Conservation (phyloP, 35 echinoderm and acorn worm genomes). For the Diadema setosum region DNA sequence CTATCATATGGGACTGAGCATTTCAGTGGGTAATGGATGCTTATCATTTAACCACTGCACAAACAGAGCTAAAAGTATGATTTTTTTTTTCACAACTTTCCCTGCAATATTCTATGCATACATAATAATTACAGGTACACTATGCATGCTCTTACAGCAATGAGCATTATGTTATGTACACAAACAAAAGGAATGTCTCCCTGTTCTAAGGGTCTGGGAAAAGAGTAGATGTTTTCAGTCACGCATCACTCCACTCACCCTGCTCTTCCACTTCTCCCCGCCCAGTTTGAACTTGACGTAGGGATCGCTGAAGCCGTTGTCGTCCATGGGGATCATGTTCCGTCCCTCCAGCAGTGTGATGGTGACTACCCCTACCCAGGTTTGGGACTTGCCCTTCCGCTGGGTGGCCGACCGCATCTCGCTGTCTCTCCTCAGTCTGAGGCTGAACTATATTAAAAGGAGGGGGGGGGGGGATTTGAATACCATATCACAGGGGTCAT, state of each 20-base stretch:
- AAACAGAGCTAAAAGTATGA: no score
- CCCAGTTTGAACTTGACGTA: constrained; percentile 94
- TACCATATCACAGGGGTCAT: no score
- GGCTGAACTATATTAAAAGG: not conserved
- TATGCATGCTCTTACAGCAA: no score
- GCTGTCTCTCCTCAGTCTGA: constrained; percentile 65
- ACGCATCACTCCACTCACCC: constrained; percentile 22
- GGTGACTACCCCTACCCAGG: constrained; percentile 89
- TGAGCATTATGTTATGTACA: not conserved
- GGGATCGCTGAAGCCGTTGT: constrained; percentile 95
- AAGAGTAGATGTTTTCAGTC: not conserved
- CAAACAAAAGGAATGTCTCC: not conserved
- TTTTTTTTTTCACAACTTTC: no score
- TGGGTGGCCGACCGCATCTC: constrained; percentile 35
- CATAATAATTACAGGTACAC: no score
- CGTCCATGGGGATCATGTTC: constrained; percentile 96
- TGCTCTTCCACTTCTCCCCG: constrained; percentile 89
- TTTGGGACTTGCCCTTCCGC: constrained; percentile 59
- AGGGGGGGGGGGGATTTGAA: not conserved
- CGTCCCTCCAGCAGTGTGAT: constrained; percentile 81
- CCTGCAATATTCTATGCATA: no score
- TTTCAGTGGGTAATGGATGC: no score
- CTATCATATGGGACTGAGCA: no score
- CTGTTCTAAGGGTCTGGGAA: not conserved
- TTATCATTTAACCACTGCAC: no score